phyloP scores from a whole-genome alignment of 2,113 vertebrate genomes.

The Sphaerodactylus townsendi region DNA sequence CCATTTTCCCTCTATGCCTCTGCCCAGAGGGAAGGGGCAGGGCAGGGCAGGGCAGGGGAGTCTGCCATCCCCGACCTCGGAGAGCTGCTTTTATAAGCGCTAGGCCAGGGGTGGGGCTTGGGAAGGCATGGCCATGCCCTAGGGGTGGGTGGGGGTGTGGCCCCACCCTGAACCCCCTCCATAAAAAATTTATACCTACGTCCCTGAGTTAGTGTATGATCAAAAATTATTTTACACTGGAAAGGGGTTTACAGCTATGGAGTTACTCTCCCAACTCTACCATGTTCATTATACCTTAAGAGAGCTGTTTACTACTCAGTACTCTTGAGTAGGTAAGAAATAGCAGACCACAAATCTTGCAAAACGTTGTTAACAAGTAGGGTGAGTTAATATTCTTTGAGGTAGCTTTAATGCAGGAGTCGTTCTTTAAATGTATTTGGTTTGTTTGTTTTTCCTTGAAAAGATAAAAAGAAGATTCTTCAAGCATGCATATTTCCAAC shows the following conservation, averaged over 20 bases:
- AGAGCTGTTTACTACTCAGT: conserved; percentile 39
- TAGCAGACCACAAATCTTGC: conserved; percentile 37
- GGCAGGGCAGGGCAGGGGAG: no score
- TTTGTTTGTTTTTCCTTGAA: background rate
- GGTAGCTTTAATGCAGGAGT: conserved; percentile 21
- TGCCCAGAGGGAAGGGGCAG: no score
- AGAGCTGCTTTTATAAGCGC: no score
- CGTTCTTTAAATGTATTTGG: conserved; percentile 4
- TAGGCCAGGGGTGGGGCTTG: no score
- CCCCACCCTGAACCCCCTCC: no score
- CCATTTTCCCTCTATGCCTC: no score
- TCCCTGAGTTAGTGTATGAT: background rate
- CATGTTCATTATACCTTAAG: conserved; percentile 10
- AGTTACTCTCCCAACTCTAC: background rate
- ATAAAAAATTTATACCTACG: no score
- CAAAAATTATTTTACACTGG: background rate
- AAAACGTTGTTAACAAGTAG: conserved; percentile 29
- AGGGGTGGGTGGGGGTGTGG: no score
- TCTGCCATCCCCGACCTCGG: no score
- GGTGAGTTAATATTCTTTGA: conserved; percentile 23
- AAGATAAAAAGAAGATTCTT: background rate
- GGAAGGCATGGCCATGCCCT: no score
- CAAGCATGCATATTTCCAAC: background rate
- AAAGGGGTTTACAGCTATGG: background rate
- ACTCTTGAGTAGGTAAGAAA: conserved; percentile 8